phyloP scores from a whole-genome alignment of 2,113 vertebrate genomes.

The Phalacrocorax aristotelis region DNA sequence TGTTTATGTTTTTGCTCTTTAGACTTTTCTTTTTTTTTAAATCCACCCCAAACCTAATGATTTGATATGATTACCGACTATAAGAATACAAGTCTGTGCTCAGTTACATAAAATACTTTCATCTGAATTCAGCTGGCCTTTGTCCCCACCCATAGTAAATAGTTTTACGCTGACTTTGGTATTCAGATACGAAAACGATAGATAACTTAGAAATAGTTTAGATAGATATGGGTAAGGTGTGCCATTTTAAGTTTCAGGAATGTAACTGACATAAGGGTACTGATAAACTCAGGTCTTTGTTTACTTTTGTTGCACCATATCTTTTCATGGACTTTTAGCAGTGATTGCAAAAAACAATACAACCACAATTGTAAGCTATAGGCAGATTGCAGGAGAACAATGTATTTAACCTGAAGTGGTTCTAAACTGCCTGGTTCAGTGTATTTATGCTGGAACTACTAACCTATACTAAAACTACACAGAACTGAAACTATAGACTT shows the following conservation, averaged over 20 bases:
- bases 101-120: not conserved
- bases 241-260: conserved; percentile 27
- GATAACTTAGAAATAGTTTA: conserved; percentile 32
- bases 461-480: not conserved
- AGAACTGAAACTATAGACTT: not conserved
- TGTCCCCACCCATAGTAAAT: conserved; percentile 45
- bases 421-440: not conserved
- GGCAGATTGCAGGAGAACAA: not conserved
- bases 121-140: not conserved
- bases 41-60: not conserved
- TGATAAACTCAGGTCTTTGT: not conserved
- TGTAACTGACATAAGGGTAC: not conserved
- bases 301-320: conserved; percentile 7
- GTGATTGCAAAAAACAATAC: not conserved
- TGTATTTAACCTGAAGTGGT: not conserved
- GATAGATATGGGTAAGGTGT: not conserved
- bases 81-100: not conserved
- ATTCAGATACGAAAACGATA: not conserved
- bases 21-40: not conserved
- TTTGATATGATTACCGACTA: not conserved
- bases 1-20: not conserved
- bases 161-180: conserved; percentile 39
- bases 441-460: not conserved
- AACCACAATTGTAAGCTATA: not conserved
- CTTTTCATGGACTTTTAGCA: not conserved